Conservation (phyloP, 1,140 invertebrate species). For the Mya arenaria region DNA sequence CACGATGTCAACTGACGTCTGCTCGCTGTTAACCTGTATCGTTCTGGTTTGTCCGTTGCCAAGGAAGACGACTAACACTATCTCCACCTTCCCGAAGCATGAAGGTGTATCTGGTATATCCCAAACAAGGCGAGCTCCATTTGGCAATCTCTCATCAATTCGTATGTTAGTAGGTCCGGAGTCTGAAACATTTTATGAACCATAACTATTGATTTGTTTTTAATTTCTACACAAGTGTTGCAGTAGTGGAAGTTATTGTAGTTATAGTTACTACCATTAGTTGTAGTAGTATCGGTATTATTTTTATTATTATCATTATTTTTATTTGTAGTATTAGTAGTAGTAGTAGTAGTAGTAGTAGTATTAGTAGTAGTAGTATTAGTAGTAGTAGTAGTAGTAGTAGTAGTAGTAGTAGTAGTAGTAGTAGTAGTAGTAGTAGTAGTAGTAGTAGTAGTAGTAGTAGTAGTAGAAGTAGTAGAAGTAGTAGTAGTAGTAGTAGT, state of each 20-base stretch:
- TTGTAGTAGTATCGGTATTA: background rate
- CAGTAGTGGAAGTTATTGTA: no score
- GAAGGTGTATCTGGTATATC: slow-evolving; percentile 30
- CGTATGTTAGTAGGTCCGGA: slow-evolving; percentile 42
- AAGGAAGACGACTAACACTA: background rate
- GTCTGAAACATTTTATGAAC: background rate
- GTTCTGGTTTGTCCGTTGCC: background rate
- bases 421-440: slow-evolving; percentile 42
- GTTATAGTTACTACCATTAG: no score
- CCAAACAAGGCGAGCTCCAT: slow-evolving; percentile 27
- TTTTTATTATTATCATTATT: background rate
- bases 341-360: slow-evolving; percentile 7
- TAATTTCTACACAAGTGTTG: slow-evolving; percentile 26
- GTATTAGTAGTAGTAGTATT: background rate
- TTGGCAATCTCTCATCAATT: slow-evolving; percentile 26
- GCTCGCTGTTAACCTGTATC: background rate
- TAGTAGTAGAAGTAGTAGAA: slow-evolving; percentile 36
- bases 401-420: slow-evolving; percentile 47
- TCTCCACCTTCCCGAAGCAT: slow-evolving; percentile 17
- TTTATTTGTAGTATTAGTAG: slow-evolving; percentile 2
- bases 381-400: slow-evolving; percentile 10
- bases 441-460: slow-evolving; percentile 36
- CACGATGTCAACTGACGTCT: slow-evolving; percentile 23
- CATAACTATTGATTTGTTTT: background rate
- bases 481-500: slow-evolving; percentile 26